Base-by-base conservation (phyloP, 37 sponge, comb jelly and placozoan species). In the Geodia barretti region DNA sequence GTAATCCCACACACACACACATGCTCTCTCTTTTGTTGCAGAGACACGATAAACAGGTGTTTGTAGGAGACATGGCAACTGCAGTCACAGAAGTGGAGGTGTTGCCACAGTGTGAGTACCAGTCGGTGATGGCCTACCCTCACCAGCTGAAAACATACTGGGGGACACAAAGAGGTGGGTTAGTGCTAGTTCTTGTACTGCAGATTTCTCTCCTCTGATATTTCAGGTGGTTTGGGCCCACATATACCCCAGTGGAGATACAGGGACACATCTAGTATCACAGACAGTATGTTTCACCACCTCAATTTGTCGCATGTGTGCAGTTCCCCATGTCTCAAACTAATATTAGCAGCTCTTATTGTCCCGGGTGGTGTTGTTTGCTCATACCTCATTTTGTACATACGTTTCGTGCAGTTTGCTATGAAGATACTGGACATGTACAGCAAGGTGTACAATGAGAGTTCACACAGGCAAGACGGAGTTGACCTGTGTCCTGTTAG, bases 21-120 rank as follows among this genome's bases (percentile, higher is more conserved):
- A 47, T 47, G 54, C 14, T 47, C 7, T 47, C 14, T 47, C 54
- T 47, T 7, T 47, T 14, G 7, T 47, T 14, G 14, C 11, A 47
- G 54, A 47, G 14, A 47, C 54, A 47, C 7, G 54, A 47, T 7
- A 47, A 47, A 14, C 14, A 47, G 14, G 7, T n/a, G n/a, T 47
- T 47, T 47, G 54, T 47, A 47, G 54, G 54, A 14, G 54, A 47
- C 54, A 47, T 14, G 14, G 54, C 14, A 47, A 17, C 14, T 29
- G 41, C 39, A 86, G 81, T 87, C 41, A 65, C 68, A 26, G 81
- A 77, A n/a, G 62, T 85, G 4, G 43, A 66, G 30, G 65, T 89
- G 30, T 39, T 89, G 41, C 89, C 84, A 9, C 21, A 1, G 40
- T 89, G 89, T 74, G 74, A 84, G 11, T 89, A 76, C 76, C 59